A percentile compares a stretch with the other conserved stretches of the same genome.
Evolutionary conservation across 2,113 vertebrate species (phyloP).

Genomic region (Grallaria varia): DNA sequence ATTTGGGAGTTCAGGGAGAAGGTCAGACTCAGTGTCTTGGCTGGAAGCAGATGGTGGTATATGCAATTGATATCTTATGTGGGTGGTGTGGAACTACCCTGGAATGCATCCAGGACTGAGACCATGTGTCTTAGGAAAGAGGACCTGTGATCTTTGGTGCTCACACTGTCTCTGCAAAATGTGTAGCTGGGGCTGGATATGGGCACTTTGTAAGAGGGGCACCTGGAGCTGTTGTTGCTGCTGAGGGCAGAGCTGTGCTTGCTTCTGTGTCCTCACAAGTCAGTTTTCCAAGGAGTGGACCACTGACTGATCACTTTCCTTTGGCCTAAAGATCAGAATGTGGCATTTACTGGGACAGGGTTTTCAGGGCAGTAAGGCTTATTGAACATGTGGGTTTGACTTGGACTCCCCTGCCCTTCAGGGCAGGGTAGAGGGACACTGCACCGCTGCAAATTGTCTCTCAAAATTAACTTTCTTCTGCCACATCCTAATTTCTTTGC

Average conservation of each 20-base stretch:
- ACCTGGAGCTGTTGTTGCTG: neutral
- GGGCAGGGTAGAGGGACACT: neutral
- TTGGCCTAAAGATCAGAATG: neutral
- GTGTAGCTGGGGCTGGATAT: neutral
- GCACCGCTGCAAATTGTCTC: too few relatives aligned
- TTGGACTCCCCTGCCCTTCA: neutral
- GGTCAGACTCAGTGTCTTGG: neutral
- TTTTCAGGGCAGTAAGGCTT: neutral
- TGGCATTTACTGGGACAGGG: neutral
- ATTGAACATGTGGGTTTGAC: neutral
- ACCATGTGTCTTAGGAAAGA: rapidly evolving
- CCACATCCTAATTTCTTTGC: neutral
- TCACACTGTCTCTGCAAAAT: rapidly evolving
- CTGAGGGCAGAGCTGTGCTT: neutral
- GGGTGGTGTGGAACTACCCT: neutral
- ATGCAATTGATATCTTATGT: neutral
- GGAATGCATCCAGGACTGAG: neutral
- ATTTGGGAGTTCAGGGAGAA: neutral
- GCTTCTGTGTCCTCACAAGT: neutral
- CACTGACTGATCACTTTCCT: neutral
- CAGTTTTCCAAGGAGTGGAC: neutral
- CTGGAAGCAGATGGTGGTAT: neutral
- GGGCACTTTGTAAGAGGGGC: neutral
- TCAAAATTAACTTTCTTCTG: too few relatives aligned
- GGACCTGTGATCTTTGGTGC: neutral